Base-by-base conservation (phyloP, 2,888 invertebrate species). In the Metalampra italica region DNA sequence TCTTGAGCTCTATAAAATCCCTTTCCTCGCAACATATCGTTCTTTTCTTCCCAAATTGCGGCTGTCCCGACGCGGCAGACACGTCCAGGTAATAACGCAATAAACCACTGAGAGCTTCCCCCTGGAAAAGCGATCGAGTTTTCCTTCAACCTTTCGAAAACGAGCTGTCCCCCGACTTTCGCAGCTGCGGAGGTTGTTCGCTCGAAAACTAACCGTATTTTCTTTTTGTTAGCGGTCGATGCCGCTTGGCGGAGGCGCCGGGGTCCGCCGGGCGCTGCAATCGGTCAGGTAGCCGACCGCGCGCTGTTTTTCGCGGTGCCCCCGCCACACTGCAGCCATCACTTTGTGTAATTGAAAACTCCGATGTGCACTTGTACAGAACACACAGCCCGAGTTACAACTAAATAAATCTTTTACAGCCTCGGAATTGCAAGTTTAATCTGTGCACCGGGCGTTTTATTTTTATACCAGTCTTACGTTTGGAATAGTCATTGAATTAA, bases 21-120 rank as follows among this genome's bases (percentile, higher is more conserved):
- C 78, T 82, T 80, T 83, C 73, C 76, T 76, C 72, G 75, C 78
- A 82, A 88, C 87, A 83, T 86, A 85, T 85, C 85, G 82, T 80
- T 78, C 84, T 82, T 84, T 83, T 82, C 82, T 76, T 66, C 78
- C 80, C 75, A 81, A 87, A 87, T 88, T 87, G 87, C 83, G 82
- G 82, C 77, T 80, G 86, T 83, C 83, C 84, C 84, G 78, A 59
- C 75, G 80, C 78, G 78, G 79, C 78, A 78, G 83, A 85, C 86
- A 84, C 85, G 87, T 88, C 82, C 87, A 89, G 88, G 89, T 89
- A 88, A 89, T 89, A 89, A 89, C 87, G 84, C 87, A 87, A 89
- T 89, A 89, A 88, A 88, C 86, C 86, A 87, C 85, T 83, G 85
- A 84, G 87, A 83, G 86, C 80, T 82, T 86, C 82, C 82, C 81